Evolutionary conservation across 2,113 vertebrate species (phyloP), one percentile per base, ranked within the genome.

Genomic region (Perca schrenkii): DNA sequence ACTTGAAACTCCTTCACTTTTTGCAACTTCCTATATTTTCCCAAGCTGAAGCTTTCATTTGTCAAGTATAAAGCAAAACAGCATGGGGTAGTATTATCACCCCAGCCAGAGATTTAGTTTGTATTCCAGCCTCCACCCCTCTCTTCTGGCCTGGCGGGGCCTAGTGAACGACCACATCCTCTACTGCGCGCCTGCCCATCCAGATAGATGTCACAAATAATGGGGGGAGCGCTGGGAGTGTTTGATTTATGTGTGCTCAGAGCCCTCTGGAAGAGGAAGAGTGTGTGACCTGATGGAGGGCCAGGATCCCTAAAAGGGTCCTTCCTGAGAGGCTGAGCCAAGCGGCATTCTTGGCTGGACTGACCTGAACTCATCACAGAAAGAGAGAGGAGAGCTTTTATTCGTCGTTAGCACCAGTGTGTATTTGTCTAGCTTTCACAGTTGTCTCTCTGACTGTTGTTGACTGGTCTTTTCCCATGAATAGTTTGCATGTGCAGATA

Each of bases 121-220:
- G 71, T 79, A 74, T 84, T 86, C 74, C 77, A 78, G 61, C 74
- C 67, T 80, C 80, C 43, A n/a, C 84, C 63, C 68, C 74, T 17
- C 77, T 69, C 40, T 79, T 74, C 54, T 71, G 74, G 54, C 61
- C 62, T 65, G 67, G 61, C 31, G 17, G 36, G 57, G 68, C 53
- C 75, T 28, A 25, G 58, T 72, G 56, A 85, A 69, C 56, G 40
- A 89, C 90, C 92, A 93, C 93, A 92, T 94, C 91, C 88, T 91
- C 80, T 79, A 75, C 53, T 82, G 80, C 40, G 12, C 3, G 56
- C 25, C 79, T 63, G 88, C 79, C 80, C 75, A 81, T 91, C 89
- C 89, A 93, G 86, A 93, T 91, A 77, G 53, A 88, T 89, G 86
- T 90, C 86, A 90, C 69, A 77, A 85, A 80, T 85, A 89, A 88